Evolutionary conservation across 1,140 invertebrate genomes (phyloP), one percentile per base, ranked within the genome.

Genomic region (Archivesica marissinica): DNA sequence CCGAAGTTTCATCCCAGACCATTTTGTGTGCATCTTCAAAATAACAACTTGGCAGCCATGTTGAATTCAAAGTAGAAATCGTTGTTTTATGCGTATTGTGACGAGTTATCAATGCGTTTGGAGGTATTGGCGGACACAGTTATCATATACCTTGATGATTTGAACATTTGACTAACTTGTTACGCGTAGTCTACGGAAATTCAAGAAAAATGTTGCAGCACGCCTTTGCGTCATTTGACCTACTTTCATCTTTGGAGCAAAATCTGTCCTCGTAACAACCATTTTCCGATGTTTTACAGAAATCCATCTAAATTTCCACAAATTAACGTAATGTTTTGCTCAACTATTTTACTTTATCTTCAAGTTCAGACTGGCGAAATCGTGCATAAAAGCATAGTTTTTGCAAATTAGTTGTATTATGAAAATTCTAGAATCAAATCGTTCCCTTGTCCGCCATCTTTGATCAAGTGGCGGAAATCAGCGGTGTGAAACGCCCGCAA

Each of bases 141-240:
- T 28, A 28, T 23, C 9, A n/a, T 4, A 59, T 59, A 7, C 25
- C 33, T 59, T 33, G 38, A 30, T 17, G 2, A 64, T 64, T 64
- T 35, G 30, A 35, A 1, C 2, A 15, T 35, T 1, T 4, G 7
- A 35, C 3, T 20, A 20, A 64, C 7, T 64, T 64, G 59, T 64
- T 64, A 64, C 13, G 13, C 30, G 59, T 2, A 17, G 15, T 28
- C 3, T 35, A 7, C 3, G 25, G n/a, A 56, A 23, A 44, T 70
- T 44, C n/a, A 4, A n/a, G 39, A 33, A 72, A 72, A 72, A 50
- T 50, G 68, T 47, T 72, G 80, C 38, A 41, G 70, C 80, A 83
- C 66, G 80, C 68, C 75, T 83, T 83, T 83, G 66, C 80, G 80
- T 83, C 80, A 83, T 83, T 74, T 83, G 80, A 83, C 80, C 80